Conservation (phyloP, 1,140 invertebrate species). For the Cephus cinctus region DNA sequence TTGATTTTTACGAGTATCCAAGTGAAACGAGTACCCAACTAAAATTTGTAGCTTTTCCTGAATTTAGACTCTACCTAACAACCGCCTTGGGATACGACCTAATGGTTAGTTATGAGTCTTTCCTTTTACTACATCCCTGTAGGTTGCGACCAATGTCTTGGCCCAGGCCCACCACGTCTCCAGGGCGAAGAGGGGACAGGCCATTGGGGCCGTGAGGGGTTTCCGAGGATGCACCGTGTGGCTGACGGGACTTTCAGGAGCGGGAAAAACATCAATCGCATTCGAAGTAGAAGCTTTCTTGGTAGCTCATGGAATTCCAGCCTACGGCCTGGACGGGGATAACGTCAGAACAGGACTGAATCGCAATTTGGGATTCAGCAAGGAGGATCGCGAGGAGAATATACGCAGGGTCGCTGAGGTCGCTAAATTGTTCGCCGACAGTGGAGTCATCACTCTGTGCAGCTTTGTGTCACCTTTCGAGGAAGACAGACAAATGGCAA, state of each 20-base stretch:
- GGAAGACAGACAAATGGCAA: conserved; percentile 87
- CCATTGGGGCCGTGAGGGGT: conserved; percentile 85
- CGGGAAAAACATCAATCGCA: conserved; percentile 97
- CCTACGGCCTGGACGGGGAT: conserved; percentile 96
- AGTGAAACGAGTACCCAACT: too few species aligned
- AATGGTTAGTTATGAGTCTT: too few species aligned
- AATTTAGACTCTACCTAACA: too few species aligned
- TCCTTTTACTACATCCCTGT: too few species aligned
- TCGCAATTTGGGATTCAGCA: conserved; percentile 92
- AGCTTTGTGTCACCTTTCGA: conserved; percentile 97
- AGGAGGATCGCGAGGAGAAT: conserved; percentile 95
- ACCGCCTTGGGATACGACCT: too few species aligned
- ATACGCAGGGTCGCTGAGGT: conserved; percentile 96
- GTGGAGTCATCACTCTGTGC: conserved; percentile 91
- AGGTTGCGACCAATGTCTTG: conserved; percentile 93
- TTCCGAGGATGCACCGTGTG: conserved; percentile 98
- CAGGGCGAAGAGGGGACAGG: conserved; percentile 85
- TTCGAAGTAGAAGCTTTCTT: conserved; percentile 95
- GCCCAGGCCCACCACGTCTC: conserved; percentile 95
- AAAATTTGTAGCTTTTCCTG: too few species aligned
- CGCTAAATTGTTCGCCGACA: conserved; percentile 96
- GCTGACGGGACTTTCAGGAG: conserved; percentile 96
- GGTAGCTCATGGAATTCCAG: conserved; percentile 82
- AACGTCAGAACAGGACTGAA: conserved; percentile 95
- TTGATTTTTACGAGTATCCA: too few species aligned